phyloP scores from a whole-genome alignment of 2,797 vertebrate species.

The Apodemus agrarius region DNA sequence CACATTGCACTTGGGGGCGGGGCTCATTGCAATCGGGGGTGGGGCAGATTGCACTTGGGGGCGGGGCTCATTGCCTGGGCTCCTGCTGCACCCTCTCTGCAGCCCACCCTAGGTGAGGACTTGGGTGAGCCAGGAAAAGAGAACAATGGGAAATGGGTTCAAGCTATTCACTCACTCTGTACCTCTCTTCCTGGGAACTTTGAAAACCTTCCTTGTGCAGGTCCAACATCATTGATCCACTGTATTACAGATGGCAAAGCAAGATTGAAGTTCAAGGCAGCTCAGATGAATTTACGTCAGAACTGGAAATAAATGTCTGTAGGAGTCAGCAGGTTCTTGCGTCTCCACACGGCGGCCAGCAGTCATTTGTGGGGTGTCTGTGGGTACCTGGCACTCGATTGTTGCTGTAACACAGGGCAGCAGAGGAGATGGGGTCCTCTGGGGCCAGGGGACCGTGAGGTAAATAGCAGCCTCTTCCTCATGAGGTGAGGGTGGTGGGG shows the following conservation, averaged over 20 bases:
- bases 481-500: not conserved
- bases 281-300: not conserved
- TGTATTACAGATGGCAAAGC: not conserved
- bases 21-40: too few species aligned
- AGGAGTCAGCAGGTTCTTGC: not conserved
- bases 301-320: not conserved
- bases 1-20: too few species aligned
- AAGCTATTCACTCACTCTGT: not conserved
- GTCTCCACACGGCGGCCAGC: not conserved
- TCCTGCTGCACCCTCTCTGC: rapidly evolving
- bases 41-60: too few species aligned
- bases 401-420: not conserved
- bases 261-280: not conserved
- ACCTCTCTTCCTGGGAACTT: not conserved
- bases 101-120: not conserved
- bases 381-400: not conserved
- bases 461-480: not conserved
- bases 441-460: not conserved
- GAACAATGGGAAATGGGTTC: not conserved
- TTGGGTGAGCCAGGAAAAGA: rapidly evolving
- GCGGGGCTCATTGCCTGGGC: too few species aligned
- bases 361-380: not conserved
- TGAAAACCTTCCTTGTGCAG: not conserved
- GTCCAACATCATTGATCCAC: not conserved
- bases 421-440: not conserved